A percentile compares a stretch with the other conserved stretches of the same genome.
These are phyloP conservation scores for Gonocerus acuteangulatus DNA, from an alignment of 2,888 invertebrate genomes.

Conservation along the genomic window DNA sequence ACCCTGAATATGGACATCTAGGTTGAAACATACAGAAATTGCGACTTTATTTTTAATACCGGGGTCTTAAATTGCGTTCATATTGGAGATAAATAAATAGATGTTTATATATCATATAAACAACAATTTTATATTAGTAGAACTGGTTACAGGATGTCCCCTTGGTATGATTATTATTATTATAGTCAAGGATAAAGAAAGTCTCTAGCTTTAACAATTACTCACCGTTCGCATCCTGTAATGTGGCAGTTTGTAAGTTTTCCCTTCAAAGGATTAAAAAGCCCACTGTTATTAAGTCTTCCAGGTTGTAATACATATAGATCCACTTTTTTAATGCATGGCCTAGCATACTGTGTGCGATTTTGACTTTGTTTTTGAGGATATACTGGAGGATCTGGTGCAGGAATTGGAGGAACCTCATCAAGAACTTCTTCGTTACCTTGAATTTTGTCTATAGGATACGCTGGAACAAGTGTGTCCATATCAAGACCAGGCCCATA, in stretches of 20 bases:
- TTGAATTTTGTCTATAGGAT: constrained; percentile 5
- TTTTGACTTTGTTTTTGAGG: constrained; percentile 48
- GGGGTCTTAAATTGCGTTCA: too few relatives aligned
- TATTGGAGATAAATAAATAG: too few relatives aligned
- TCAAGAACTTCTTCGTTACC: constrained; percentile 13
- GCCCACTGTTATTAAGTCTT: constrained; percentile 64
- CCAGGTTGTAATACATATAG: constrained; percentile 77
- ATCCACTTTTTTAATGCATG: constrained; percentile 81
- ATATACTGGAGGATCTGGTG: constrained; percentile 41
- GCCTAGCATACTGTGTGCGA: constrained; percentile 47
- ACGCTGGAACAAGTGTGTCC: background rate
- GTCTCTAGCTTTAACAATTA: too few relatives aligned
- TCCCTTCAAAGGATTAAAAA: constrained; percentile 78
- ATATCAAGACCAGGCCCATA: constrained; percentile 22
- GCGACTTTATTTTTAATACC: too few relatives aligned
- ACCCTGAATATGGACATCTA: too few relatives aligned
- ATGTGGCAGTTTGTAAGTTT: constrained; percentile 81
- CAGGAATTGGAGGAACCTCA: constrained; percentile 38
- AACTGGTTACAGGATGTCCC: too few relatives aligned
- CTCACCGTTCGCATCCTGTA: constrained; percentile 75
- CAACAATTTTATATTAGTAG: too few relatives aligned
- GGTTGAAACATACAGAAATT: too few relatives aligned
- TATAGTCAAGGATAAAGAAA: too few relatives aligned
- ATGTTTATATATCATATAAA: too few relatives aligned
- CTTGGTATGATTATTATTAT: too few relatives aligned